Conservation (phyloP, 2,113 vertebrate species). For the Sprattus sprattus region DNA sequence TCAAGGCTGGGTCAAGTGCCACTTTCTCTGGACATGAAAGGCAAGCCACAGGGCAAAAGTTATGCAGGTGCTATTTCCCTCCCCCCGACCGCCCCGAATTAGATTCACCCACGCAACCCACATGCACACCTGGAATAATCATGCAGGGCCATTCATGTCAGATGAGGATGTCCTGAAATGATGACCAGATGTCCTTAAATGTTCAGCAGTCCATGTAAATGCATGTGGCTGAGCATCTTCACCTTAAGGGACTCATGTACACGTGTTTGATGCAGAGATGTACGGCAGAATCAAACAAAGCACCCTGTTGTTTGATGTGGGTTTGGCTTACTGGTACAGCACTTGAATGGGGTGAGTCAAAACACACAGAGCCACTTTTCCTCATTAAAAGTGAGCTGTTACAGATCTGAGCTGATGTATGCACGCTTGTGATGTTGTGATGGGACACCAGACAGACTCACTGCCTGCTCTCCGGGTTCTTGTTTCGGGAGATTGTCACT, state of each 20-base stretch:
- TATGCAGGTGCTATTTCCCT: not conserved
- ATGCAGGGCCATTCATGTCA: not conserved
- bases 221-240: not conserved
- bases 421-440: not conserved
- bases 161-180: not conserved
- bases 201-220: not conserved
- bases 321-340: not conserved
- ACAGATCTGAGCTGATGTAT: not conserved
- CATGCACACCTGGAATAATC: slow-evolving; percentile 6
- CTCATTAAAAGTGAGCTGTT: not conserved
- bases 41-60: not conserved
- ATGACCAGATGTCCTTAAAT: not conserved
- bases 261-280: not conserved
- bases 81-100: not conserved
- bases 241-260: not conserved
- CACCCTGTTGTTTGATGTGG: not conserved
- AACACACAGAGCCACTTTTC: no score
- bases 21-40: not conserved
- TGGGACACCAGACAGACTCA: not conserved
- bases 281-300: not conserved
- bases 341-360: not conserved
- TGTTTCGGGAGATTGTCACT: not conserved
- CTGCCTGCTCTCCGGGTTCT: not conserved
- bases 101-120: not conserved
- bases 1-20: not conserved